These are phyloP conservation scores for Pyralis farinalis DNA, from an alignment of 2,888 invertebrate genomes.

Conservation along the genomic window DNA sequence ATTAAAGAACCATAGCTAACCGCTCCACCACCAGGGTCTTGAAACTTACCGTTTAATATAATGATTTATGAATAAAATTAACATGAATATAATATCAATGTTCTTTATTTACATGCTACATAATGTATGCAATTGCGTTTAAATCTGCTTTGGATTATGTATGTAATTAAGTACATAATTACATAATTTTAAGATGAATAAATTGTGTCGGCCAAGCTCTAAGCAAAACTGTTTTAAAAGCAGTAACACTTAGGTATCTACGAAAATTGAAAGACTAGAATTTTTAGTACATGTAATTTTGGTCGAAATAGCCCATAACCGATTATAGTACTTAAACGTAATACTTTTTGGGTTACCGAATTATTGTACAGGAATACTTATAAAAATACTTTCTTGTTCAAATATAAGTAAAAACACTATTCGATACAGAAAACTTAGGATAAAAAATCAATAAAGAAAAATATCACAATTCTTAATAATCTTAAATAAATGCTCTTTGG, in stretches of 20 bases:
- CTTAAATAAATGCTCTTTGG: constrained; percentile 46
- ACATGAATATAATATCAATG: constrained; percentile 10
- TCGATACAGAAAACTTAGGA: constrained; percentile 24
- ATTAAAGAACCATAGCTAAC: too few relatives aligned
- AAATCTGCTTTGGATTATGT: constrained; percentile 5
- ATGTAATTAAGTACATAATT: constrained; percentile 10
- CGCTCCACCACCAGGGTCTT: too few relatives aligned
- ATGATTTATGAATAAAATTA: not conserved
- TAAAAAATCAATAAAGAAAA: constrained; percentile 27
- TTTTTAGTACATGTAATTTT: not conserved
- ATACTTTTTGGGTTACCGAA: not conserved
- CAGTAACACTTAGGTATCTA: not conserved
- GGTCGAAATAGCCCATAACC: not conserved
- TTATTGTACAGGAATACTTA: constrained; percentile 5
- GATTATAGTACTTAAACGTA: not conserved
- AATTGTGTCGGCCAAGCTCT: constrained; percentile 12
- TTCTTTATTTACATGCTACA: constrained; percentile 35
- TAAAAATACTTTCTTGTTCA: constrained; percentile 4
- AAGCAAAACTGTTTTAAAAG: constrained; percentile 1
- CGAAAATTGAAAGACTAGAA: constrained; percentile 6
- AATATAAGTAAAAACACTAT: constrained; percentile 20
- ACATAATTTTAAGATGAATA: constrained; percentile 1
- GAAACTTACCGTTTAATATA: too few relatives aligned
- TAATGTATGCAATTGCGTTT: constrained; percentile 15
- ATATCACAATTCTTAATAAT: constrained; percentile 44